Evolutionary conservation across 2,888 invertebrate species (phyloP).

Genomic region (Chalcis sispes): DNA sequence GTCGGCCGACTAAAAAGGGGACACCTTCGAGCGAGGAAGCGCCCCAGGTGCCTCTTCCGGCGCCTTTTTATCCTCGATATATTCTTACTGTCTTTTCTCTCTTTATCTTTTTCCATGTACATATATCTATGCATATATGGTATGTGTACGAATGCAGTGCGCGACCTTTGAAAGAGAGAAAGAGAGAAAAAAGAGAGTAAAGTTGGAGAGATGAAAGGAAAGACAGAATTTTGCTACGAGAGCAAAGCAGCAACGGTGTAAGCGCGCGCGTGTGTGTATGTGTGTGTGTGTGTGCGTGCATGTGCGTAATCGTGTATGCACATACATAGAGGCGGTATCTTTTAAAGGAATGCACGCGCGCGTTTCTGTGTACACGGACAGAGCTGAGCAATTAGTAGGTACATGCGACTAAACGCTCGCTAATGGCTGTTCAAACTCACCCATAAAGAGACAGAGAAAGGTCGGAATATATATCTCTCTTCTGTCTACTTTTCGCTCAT

Average conservation of each 20-base stretch:
- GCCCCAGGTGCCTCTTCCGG: constrained; percentile 45
- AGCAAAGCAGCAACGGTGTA: too few species aligned
- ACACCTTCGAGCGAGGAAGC: constrained; percentile 6
- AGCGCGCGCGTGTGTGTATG: background rate
- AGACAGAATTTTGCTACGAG: too few species aligned
- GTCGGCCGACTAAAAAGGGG: background rate
- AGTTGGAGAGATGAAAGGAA: too few species aligned
- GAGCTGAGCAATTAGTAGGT: constrained; percentile 50
- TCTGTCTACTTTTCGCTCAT: background rate
- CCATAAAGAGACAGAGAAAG: background rate
- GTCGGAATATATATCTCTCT: background rate
- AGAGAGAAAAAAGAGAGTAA: background rate
- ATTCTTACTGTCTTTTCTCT: background rate
- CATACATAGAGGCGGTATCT: background rate
- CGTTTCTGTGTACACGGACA: background rate
- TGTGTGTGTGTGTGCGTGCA: background rate
- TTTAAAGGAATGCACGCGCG: background rate
- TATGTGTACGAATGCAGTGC: constrained; percentile 40
- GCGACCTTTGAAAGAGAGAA: background rate
- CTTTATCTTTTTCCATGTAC: background rate
- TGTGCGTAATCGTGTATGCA: constrained; percentile 2
- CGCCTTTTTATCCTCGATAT: constrained; percentile 10
- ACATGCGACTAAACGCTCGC: constrained; percentile 54
- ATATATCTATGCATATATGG: background rate
- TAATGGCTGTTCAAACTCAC: constrained; percentile 56